phyloP scores from a whole-genome alignment of 2,113 vertebrate genomes.

The Alces alces region DNA sequence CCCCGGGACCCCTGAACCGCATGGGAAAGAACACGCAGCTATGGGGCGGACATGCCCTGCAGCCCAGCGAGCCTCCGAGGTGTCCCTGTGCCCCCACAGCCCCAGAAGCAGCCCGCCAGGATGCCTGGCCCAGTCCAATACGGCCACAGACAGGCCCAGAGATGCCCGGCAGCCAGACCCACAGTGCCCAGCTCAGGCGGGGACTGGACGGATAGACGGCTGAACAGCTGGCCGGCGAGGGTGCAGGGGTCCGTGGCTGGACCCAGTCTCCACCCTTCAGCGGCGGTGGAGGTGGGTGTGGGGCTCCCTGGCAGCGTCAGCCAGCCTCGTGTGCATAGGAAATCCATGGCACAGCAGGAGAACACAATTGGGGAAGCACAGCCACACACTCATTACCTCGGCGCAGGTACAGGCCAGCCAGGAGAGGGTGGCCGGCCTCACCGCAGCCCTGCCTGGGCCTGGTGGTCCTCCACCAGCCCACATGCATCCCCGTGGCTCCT shows the following conservation, averaged over 20 bases:
- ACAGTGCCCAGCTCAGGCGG: no score
- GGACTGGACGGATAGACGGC: accelerated
- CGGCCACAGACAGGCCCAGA: background rate
- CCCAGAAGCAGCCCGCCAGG: background rate
- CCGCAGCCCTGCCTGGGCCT: accelerated
- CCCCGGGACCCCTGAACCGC: accelerated
- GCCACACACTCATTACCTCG: background rate
- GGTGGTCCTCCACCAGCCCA: accelerated
- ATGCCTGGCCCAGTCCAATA: background rate
- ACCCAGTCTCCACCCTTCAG: background rate
- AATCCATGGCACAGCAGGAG: background rate
- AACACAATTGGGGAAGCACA: background rate
- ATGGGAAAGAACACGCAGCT: accelerated
- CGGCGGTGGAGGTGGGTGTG: accelerated
- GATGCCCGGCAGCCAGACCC: background rate
- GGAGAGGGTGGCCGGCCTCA: accelerated
- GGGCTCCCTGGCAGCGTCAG: accelerated
- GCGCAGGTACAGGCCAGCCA: background rate
- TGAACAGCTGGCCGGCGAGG: background rate
- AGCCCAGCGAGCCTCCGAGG: background rate
- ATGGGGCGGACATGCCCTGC: background rate
- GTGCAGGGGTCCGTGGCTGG: background rate
- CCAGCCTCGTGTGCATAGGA: background rate
- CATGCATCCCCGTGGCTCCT: accelerated
- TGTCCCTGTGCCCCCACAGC: accelerated